Evolutionary conservation across 2,888 invertebrate genomes (phyloP), one percentile per base, ranked within the genome.

Genomic region (Ellobium chinense): DNA sequence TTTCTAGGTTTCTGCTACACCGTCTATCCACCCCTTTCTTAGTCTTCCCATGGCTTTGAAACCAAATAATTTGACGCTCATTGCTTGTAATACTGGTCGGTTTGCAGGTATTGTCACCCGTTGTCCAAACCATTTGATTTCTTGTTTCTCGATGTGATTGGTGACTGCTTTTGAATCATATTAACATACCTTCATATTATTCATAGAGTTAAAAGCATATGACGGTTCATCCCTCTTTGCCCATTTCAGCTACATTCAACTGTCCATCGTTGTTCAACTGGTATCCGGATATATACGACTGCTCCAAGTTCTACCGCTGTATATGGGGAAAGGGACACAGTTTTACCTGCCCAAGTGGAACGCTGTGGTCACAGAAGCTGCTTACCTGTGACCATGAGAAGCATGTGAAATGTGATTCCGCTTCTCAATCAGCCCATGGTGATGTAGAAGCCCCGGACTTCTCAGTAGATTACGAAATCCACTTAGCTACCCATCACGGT

Each of bases 231-330:
- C 37, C 12, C 1, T 54, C 54, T 29, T 27, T n/a, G 31, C 24
- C 27, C 21, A 4, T 46, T 54, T 5, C 78, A 36, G 72, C 60
- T 1, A 39, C 70, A 21, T 82, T 80, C 68, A 46, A 46, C 29
- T 85, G 85, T 46, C 83, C 83, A 12, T 81, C 85, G 39, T 76
- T 83, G 39, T 85, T 85, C 72, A 83, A 82, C 74, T 86, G 81
- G 79, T 82, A 84, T 39, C 81, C 82, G 1, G 83, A 86, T 60
- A 60, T 69, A 2, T 27, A 80, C 27, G 85, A 86, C 80, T 86
- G 86, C 73, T 68, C 78, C 54, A 80, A 78, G 81, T 86, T 84
- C 77, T 86, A 83, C 58, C 78, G 84, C 9, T 86, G 86, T 74
- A 76, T 83, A 39, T 84, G 84, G 82, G 86, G 86, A 1, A 70